Base-by-base conservation (phyloP, 2,113 vertebrate species). In the Ptyas mucosa region DNA sequence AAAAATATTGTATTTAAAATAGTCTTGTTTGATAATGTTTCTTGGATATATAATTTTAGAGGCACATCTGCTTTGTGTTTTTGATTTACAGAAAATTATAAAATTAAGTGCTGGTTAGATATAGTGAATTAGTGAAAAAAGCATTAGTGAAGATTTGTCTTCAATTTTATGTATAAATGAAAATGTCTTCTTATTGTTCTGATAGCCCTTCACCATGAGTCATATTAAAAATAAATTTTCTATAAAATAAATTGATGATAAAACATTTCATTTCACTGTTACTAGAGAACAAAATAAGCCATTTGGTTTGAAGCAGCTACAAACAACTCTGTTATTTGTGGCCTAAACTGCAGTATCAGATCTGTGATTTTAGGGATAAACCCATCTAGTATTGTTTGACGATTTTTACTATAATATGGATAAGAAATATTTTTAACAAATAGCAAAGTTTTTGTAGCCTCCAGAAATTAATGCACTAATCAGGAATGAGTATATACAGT, bases 151-250 rank as follows among this genome's bases (percentile, higher is more conserved):
- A 51, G 21, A 8, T 29, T 93, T 92, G 24, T 81, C 5, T 94
- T 94, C 34, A 69, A 93, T 87, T 53, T 94, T 94, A 26, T 64
- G 51, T 95, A 90, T 91, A 95, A 93, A 91, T 96, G 95, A 94
- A 85, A 87, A 61, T 94, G 94, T 93, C 95, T 93, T 21, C 34
- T 89, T 90, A 81, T 94, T 96, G 90, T 95, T 96, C 88, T 61
- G 43, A n/a, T 95, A 95, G 96, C 94, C 96, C 93, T 89, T 95
- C 93, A 93, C 96, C 94, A 92, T 91, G 90, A 55, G 90, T 89
- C 52, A 75, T 95, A 92, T 91, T 75, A 94, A 14, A 54, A 86
- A 89, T 20, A 53, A 92, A 87, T 92, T 94, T 95, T 75, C 88
- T 91, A 89, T 51, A 93, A 94, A 53, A 95, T 14, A 95, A 94